These are phyloP conservation scores for Meloidogyne chitwoodi DNA, from an alignment of 1,140 invertebrate species.

Conservation along the genomic window DNA sequence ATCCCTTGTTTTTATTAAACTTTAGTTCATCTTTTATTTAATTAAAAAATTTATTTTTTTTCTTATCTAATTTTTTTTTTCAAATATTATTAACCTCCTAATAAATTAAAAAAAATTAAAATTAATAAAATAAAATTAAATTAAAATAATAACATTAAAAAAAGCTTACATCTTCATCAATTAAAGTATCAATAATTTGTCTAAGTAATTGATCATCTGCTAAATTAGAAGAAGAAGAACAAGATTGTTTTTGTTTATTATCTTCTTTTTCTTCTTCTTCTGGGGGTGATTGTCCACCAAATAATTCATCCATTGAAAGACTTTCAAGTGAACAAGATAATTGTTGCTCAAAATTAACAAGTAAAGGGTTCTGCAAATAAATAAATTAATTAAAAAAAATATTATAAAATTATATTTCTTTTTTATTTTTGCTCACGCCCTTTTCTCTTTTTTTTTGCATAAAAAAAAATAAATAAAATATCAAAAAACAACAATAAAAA, in stretches of 20 bases:
- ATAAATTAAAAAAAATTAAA: too few relatives aligned
- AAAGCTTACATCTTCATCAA: constrained; percentile 11
- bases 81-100: too few relatives aligned
- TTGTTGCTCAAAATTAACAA: constrained; percentile 2
- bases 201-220: not conserved
- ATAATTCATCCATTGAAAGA: constrained; percentile 6
- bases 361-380: constrained; percentile 8
- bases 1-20: too few relatives aligned
- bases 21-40: too few relatives aligned
- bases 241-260: too few relatives aligned
- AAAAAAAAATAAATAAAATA: not conserved
- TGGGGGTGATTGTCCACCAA: not conserved
- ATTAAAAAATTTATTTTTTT: too few relatives aligned
- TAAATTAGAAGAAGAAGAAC: too few relatives aligned
- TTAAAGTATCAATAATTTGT: constrained; percentile 11
- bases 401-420: not conserved
- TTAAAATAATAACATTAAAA: too few relatives aligned
- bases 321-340: constrained; percentile 10
- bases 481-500: not conserved
- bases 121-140: too few relatives aligned
- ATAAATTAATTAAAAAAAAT: not conserved
- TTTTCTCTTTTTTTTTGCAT: not conserved
- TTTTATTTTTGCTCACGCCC: not conserved
- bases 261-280: too few relatives aligned
- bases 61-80: too few relatives aligned